Evolutionary conservation across 23 tunicate genomes (phyloP), one percentile per base, ranked within the genome.

Genomic region (Ascidia mentula): DNA sequence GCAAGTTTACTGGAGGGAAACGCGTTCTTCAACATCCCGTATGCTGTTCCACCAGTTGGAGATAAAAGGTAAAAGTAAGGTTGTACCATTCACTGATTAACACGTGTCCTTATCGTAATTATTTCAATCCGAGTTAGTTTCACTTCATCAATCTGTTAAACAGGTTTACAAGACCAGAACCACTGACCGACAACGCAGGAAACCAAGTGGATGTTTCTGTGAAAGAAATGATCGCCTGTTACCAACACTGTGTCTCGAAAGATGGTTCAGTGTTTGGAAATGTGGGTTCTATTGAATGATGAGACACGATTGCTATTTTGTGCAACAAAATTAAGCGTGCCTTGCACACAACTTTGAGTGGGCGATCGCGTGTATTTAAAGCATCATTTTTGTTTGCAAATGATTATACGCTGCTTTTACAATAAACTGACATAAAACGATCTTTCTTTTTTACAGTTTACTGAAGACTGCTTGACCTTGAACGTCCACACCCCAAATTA

Each of bases 401-500:
- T n/a, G n/a, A n/a, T n/a, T n/a, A n/a, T n/a, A n/a, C n/a, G n/a
- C n/a, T n/a, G n/a, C n/a, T n/a, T n/a, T n/a, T n/a, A n/a, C n/a
- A n/a, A n/a, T n/a, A n/a, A n/a, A n/a, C n/a, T n/a, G n/a, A n/a
- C n/a, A n/a, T n/a, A n/a, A n/a, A n/a, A n/a, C n/a, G n/a, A n/a
- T n/a, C n/a, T n/a, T 1, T 28, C 1, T 9, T 53, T 53, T 65
- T 36, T 61, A 17, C 87, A 93, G 98, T 75, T 78, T 40, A 26
- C 69, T 18, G 97, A 92, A 70, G 92, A 92, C 60, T 92, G 97
- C 40, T 70, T 92, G 42, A 80, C 88, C 46, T 40, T 92, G 26
- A 92, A 87, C 73, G 77, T 92, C 31, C 82, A 82, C 79, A 91
- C 88, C 5, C 97, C 97, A 9, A 45, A 40, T 34, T 32, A 34